Evolutionary conservation across 2,113 vertebrate species (phyloP).

Genomic region (Neomonachus schauinslandi): DNA sequence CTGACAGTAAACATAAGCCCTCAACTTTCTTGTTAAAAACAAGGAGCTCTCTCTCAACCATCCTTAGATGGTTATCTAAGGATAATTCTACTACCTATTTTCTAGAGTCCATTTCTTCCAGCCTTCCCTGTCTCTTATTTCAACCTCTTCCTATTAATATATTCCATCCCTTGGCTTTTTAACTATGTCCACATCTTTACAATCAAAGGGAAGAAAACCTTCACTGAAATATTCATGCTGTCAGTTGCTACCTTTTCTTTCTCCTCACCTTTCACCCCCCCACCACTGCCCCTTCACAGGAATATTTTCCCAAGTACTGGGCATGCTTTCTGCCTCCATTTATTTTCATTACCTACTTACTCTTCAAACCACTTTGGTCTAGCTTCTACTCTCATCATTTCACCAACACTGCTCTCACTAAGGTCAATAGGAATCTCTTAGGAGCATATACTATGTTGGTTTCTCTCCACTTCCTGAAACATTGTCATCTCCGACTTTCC

Average conservation of each 20-base stretch:
- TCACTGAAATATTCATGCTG: background rate
- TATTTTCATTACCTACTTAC: background rate
- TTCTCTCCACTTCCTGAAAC: background rate
- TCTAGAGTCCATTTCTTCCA: background rate
- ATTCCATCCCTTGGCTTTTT: background rate
- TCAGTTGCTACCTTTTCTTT: background rate
- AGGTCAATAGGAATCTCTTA: background rate
- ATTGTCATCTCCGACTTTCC: background rate
- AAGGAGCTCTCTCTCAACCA: background rate
- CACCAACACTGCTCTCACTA: background rate
- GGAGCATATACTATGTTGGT: background rate
- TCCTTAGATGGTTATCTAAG: background rate
- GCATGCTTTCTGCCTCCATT: background rate
- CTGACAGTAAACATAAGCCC: background rate
- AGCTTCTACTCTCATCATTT: background rate
- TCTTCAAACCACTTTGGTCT: background rate
- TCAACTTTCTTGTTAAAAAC: background rate
- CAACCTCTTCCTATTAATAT: background rate
- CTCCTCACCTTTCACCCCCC: background rate
- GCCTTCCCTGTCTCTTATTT: background rate
- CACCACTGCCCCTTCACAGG: background rate
- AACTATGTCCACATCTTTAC: background rate
- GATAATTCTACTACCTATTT: background rate
- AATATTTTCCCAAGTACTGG: background rate
- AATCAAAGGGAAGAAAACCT: background rate